Evolutionary conservation across 2,888 invertebrate genomes (phyloP), one percentile per base, ranked within the genome.

Genomic region (Lasioglossum figueresi): DNA sequence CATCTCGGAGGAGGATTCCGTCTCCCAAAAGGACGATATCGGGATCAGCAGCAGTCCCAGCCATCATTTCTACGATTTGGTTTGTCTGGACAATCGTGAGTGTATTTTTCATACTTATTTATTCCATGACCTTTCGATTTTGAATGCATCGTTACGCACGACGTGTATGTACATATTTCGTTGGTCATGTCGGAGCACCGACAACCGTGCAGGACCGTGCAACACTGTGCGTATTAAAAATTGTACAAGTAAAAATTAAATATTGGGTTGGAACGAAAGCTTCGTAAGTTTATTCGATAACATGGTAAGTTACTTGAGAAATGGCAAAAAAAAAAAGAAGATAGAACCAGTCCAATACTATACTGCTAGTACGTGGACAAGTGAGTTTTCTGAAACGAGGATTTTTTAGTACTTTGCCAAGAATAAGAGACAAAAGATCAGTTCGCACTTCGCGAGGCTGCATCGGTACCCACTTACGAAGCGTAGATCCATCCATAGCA

Each of bases 71-170:
- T 98, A 98, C 93, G 98, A 98, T 95, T 97, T 98, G 83, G 98
- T 98, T 83, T 98, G 98, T 94, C 95, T 98, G 91, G 98, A 98
- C 94, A 98, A 98, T 95, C 98, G 98, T 98, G 96, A 97, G 98
- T 97, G n/a, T 48, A n/a, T 16, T 34, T 75, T 70, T 23, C 12
- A 37, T 48, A 72, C 5, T 40, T 59, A 31, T 19, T 6, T 43
- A 12, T 43, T 43, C 34, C 19, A 66, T 16, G 6, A 6, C 16
- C 1, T 31, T 31, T 31, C 31, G 31, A 31, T 31, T 31, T 31
- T 31, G 31, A 31, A 2, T 31, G 31, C 31, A 31, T 31, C 31
- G 31, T 31, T 31, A 31, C 2, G 2, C 31, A 31, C 2, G 31
- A 2, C 2, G 2, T 37, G 37, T 37, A 37, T 37, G 37, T 27